Base-by-base conservation (phyloP, 2,797 vertebrate genomes). In the Stomatorhinus walkeri region DNA sequence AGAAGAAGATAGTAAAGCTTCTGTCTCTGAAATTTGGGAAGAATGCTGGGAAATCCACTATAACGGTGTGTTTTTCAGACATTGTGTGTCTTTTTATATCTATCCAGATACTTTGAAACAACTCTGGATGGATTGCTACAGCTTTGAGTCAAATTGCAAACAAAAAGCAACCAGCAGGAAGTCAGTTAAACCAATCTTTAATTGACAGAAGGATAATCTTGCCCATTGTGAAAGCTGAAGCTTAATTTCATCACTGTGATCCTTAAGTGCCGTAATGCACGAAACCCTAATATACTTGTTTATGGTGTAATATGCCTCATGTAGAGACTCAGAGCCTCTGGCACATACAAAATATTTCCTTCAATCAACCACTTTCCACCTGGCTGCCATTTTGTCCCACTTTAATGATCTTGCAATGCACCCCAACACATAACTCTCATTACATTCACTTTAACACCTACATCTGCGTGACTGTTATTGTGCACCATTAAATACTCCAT, bases 31-130 rank as follows among this genome's bases (percentile, higher is more conserved):
- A 97, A 92, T 97, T 97, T 0, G 98, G 98, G 87, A 97, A 99
- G 93, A 97, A 96, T 0, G 98, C 98, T 0, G 97, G 98, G 76
- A 99, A 98, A 93, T 99, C 98, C 91, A 97, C 96, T 85, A 97
- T 98, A 91, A 98, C 97, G 9, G 98, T 98, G 94, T 90, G 96
- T 91, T 6, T 81, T 49, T 3, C 9, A 2, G 1, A 28, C 10
- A 22, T 32, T 22, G 40, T 61, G 12, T 68, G n/a, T 61, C 10
- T 22, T 24, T n/a, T 86, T 46, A 6, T 56, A 14, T 43, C 49
- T 32, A 56, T 22, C 36, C 12, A 28, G 28, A n/a, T 48, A 84
- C 3, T 84, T 49, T 84, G 46, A 84, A 51, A 48, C 46, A 51
- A 84, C 46, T 24, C 22, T 49, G 19, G 4, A 51, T 51, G n/a